Evolutionary conservation across 30 jellyfish, hydroid and myxozoan species (phyloP).

Genomic region (Hydractinia echinata): DNA sequence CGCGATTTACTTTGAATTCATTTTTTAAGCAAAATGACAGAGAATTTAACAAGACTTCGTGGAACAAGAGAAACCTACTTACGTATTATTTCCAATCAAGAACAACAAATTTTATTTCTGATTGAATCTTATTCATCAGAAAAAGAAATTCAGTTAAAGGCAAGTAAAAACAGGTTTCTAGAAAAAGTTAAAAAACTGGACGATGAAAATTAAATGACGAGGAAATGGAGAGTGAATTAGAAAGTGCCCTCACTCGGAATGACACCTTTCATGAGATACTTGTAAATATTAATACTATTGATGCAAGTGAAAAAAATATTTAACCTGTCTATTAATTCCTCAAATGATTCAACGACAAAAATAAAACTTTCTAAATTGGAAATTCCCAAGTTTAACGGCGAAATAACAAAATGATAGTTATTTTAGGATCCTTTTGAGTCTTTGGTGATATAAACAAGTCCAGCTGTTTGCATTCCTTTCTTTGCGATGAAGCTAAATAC

Average conservation of each 20-base stretch:
- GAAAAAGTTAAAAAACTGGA: neutral
- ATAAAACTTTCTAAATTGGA: no score
- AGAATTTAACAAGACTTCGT: neutral
- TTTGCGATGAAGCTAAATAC: neutral
- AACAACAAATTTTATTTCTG: neutral
- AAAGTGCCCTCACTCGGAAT: neutral
- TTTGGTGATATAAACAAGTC: neutral
- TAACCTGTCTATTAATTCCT: no score
- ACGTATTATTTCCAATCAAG: neutral
- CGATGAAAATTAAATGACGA: neutral
- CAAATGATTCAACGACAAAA: no score
- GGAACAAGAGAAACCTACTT: neutral
- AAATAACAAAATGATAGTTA: no score
- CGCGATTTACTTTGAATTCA: no score
- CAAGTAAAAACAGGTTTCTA: neutral
- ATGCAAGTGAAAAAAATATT: no score
- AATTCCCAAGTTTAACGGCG: no score
- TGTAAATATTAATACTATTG: neutral
- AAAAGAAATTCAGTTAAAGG: neutral
- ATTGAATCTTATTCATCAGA: neutral
- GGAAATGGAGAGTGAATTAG: slow-evolving; percentile 2
- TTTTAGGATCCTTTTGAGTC: neutral
- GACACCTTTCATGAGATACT: slow-evolving; percentile 4
- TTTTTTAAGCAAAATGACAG: neutral
- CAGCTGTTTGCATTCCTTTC: neutral